Conservation (phyloP, 2,888 invertebrate species). For the Notocelia uddmanniana region DNA sequence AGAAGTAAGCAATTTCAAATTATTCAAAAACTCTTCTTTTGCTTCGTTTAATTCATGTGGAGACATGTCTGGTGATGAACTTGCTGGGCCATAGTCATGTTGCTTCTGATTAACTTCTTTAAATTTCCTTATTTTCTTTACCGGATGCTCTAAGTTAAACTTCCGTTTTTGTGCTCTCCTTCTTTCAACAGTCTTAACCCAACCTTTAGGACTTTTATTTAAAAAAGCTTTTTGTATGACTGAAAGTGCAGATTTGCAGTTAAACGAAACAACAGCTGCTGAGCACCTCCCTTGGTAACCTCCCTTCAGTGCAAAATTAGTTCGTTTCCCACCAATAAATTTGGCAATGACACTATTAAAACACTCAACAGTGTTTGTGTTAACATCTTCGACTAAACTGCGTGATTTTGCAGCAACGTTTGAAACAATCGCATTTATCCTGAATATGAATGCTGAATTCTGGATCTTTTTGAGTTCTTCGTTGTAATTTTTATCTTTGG, state of each 20-base stretch:
- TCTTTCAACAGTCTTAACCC: too few relatives aligned
- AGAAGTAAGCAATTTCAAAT: too few relatives aligned
- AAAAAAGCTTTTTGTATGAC: too few relatives aligned
- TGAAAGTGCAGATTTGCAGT: background rate
- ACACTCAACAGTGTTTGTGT: background rate
- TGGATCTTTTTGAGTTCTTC: background rate
- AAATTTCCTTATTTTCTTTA: too few relatives aligned
- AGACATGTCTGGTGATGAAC: too few relatives aligned
- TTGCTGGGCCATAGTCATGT: too few relatives aligned
- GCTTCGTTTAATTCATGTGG: too few relatives aligned
- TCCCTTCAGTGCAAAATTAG: background rate
- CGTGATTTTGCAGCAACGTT: background rate
- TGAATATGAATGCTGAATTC: background rate
- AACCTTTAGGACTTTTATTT: too few relatives aligned
- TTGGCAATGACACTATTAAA: background rate
- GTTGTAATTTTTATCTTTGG: background rate
- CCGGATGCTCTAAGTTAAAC: too few relatives aligned
- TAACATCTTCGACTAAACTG: background rate
- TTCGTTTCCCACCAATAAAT: conserved; percentile 3
- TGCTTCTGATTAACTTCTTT: too few relatives aligned
- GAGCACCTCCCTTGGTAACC: background rate
- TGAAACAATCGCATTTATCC: background rate
- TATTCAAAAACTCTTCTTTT: too few relatives aligned
- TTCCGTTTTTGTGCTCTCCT: too few relatives aligned
- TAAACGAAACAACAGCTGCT: background rate